phyloP scores from a whole-genome alignment of 2,797 vertebrate species.

The Thalassophryne amazonica region DNA sequence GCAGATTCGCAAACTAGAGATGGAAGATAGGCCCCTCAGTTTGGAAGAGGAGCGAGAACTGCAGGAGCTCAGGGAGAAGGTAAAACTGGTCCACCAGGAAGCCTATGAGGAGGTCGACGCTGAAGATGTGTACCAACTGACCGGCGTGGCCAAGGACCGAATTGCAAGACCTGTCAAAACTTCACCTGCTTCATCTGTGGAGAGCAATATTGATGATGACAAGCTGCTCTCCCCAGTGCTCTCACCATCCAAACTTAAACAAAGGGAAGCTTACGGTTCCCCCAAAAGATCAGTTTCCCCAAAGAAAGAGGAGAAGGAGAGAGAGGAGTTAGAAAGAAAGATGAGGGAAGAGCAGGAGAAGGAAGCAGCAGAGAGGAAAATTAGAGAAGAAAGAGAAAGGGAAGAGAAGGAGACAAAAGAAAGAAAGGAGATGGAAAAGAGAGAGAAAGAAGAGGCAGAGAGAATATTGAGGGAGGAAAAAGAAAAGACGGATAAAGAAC shows the following conservation, averaged over 20 bases:
- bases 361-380: slow-evolving; percentile 42
- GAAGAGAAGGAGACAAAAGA: slow-evolving; percentile 13
- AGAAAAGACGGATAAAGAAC: background rate
- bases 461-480: slow-evolving; percentile 24
- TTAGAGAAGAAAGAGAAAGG: slow-evolving; percentile 34
- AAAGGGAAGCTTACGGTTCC: slow-evolving; percentile 68
- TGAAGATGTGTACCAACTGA: slow-evolving; percentile 93
- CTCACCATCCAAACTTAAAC: slow-evolving; percentile 72
- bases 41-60: slow-evolving; percentile 81
- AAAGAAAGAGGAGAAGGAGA: slow-evolving; percentile 50
- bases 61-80: slow-evolving; percentile 92
- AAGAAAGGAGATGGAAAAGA: slow-evolving; percentile 29
- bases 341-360: slow-evolving; percentile 54
- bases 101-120: slow-evolving; percentile 92
- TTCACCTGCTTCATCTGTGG: slow-evolving; percentile 78
- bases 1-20: slow-evolving; percentile 82
- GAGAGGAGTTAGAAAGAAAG: slow-evolving; percentile 43
- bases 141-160: slow-evolving; percentile 79
- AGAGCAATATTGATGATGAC: slow-evolving; percentile 80
- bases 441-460: slow-evolving; percentile 33
- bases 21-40: slow-evolving; percentile 80
- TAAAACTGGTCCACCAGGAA: slow-evolving; percentile 94
- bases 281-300: slow-evolving; percentile 62
- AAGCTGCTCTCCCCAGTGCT: slow-evolving; percentile 73
- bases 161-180: slow-evolving; percentile 77